phyloP scores from a whole-genome alignment of 2,888 invertebrate genomes.

The Blomia tropicalis region DNA sequence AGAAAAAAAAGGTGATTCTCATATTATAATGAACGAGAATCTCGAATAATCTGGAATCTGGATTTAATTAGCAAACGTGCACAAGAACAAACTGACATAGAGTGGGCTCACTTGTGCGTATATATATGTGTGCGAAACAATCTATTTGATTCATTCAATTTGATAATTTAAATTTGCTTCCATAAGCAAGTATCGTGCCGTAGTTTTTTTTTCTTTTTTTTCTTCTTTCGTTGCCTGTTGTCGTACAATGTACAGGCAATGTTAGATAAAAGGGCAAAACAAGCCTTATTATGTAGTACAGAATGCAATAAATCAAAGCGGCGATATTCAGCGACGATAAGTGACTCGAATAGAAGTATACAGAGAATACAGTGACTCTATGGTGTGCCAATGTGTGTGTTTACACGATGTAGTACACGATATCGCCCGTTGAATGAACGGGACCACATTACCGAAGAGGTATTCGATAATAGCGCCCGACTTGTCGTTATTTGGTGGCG shows the following conservation, averaged over 20 bases:
- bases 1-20: no score
- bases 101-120: no score
- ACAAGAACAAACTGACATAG: no score
- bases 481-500: no score
- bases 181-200: background rate
- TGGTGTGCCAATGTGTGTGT: background rate
- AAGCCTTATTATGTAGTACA: background rate
- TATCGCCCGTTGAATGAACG: background rate
- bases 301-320: conserved; percentile 10
- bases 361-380: background rate
- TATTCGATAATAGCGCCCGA: conserved; percentile 11
- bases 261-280: background rate
- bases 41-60: background rate
- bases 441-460: background rate
- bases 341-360: conserved; percentile 6
- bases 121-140: background rate
- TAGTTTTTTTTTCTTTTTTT: no score
- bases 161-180: background rate
- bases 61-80: background rate
- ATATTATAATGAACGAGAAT: no score
- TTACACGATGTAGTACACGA: conserved; percentile 10
- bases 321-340: conserved; percentile 12
- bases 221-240: no score
- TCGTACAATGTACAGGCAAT: background rate
- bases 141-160: background rate